A percentile compares a stretch with the other conserved stretches of the same genome.
These are phyloP conservation scores for Gonatopus flavifemur DNA, from an alignment of 1,140 invertebrate species.

Conservation along the genomic window DNA sequence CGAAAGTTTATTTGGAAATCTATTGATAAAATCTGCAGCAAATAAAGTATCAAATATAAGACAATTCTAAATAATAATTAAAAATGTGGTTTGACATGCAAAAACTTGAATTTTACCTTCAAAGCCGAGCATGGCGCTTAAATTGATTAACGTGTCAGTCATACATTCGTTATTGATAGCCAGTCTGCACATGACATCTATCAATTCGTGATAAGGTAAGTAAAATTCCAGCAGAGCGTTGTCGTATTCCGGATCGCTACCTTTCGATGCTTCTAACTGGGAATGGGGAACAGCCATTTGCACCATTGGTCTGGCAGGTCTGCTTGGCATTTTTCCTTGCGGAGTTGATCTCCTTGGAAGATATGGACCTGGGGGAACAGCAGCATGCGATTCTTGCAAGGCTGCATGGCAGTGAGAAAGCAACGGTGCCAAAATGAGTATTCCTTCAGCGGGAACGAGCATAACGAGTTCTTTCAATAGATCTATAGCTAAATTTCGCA, in stretches of 20 bases:
- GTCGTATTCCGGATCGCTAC: conserved; percentile 79
- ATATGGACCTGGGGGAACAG: conserved; percentile 71
- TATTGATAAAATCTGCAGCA: no score
- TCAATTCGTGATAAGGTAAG: conserved; percentile 78
- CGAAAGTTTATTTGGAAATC: no score
- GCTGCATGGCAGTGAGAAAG: conserved; percentile 81
- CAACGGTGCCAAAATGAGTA: conserved; percentile 79
- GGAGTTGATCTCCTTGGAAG: conserved; percentile 68
- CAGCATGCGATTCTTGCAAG: conserved; percentile 75
- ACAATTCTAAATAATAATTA: background rate
- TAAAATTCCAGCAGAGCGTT: conserved; percentile 76
- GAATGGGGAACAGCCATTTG: conserved; percentile 84
- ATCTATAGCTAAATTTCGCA: conserved; percentile 78
- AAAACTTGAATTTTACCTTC: conserved; percentile 70
- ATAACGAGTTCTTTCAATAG: conserved; percentile 83
- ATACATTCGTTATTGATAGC: conserved; percentile 81
- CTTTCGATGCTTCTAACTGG: conserved; percentile 70
- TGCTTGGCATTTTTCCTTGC: conserved; percentile 61
- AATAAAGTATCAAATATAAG: background rate
- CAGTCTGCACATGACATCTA: conserved; percentile 86
- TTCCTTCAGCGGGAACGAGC: conserved; percentile 78
- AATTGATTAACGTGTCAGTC: conserved; percentile 74
- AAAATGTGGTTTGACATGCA: no score
- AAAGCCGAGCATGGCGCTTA: conserved; percentile 83
- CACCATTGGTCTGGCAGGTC: conserved; percentile 79